Conservation (phyloP, 2,797 vertebrate genomes). For the Sarcoramphus papa region DNA sequence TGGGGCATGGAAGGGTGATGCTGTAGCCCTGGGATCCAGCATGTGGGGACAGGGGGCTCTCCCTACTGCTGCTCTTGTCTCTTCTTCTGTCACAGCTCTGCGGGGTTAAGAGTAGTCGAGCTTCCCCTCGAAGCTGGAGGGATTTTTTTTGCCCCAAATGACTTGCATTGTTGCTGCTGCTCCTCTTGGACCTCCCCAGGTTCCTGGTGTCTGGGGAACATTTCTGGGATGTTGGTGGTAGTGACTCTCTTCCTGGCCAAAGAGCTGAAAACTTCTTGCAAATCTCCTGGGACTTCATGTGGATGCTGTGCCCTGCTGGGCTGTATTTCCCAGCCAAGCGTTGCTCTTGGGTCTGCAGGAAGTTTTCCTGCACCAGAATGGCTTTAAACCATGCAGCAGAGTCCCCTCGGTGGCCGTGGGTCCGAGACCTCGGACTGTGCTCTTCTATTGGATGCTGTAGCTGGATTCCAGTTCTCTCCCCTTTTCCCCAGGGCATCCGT, state of each 20-base stretch:
- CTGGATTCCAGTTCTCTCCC: background rate
- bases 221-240: background rate
- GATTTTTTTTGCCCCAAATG: background rate
- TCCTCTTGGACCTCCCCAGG: background rate
- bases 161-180: background rate
- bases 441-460: background rate
- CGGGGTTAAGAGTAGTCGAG: background rate
- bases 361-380: background rate
- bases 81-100: background rate
- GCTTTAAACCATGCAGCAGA: background rate
- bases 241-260: background rate
- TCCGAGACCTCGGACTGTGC: background rate
- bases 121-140: background rate
- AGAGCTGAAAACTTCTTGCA: background rate
- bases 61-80: background rate
- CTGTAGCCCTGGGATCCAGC: background rate
- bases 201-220: background rate
- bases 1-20: background rate
- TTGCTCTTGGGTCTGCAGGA: background rate
- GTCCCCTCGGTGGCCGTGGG: background rate
- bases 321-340: background rate
- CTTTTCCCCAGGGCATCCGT: slow-evolving; percentile 83
- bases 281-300: background rate
- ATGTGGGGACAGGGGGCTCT: background rate
- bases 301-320: background rate